Percentiles rank a stretch among this genome's conserved stretches.
These are phyloP conservation scores for Drosophila biarmipes DNA, from an alignment of 1,140 invertebrate species.

Conservation along the genomic window DNA sequence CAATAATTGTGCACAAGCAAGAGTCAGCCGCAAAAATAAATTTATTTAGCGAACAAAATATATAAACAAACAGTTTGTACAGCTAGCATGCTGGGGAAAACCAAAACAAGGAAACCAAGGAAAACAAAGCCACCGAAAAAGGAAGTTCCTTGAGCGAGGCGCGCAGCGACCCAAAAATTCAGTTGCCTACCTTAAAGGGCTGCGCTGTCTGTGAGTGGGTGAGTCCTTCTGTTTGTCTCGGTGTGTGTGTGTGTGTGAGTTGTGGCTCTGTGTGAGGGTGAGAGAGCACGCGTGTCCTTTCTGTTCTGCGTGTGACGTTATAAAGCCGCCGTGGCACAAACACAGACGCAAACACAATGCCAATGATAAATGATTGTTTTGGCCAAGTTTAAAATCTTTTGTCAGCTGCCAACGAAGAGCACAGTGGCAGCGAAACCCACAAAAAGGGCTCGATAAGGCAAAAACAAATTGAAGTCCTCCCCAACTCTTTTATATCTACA, in stretches of 20 bases:
- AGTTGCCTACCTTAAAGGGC: slow-evolving; percentile 59
- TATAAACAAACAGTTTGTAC: slow-evolving; percentile 27
- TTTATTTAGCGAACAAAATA: slow-evolving; percentile 7
- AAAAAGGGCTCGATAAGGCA: not conserved
- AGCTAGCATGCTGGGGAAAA: slow-evolving; percentile 45
- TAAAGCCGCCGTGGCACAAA: slow-evolving; percentile 51
- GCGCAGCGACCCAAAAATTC: slow-evolving; percentile 51
- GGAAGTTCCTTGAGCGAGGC: slow-evolving; percentile 26
- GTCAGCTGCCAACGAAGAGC: slow-evolving; percentile 18
- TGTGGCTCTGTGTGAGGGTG: slow-evolving; percentile 14
- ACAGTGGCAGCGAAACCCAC: slow-evolving; percentile 6
- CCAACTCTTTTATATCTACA: too few relatives aligned
- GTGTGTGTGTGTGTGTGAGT: slow-evolving; percentile 16
- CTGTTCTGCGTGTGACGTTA: slow-evolving; percentile 36
- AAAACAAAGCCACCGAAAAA: slow-evolving; percentile 24
- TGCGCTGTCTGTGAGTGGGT: slow-evolving; percentile 12
- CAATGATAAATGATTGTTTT: slow-evolving; percentile 74
- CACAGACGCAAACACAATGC: slow-evolving; percentile 40
- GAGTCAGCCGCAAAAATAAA: slow-evolving; percentile 15
- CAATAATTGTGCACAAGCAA: slow-evolving; percentile 24
- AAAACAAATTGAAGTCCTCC: not conserved
- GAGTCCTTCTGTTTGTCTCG: not conserved
- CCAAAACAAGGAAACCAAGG: slow-evolving; percentile 21
- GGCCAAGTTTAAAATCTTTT: slow-evolving; percentile 67
- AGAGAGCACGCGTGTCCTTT: slow-evolving; percentile 27